A percentile compares a stretch with the other conserved stretches of the same genome.
Conservation (phyloP, 1,140 invertebrate species). For the Leptopilina boulardi region DNA sequence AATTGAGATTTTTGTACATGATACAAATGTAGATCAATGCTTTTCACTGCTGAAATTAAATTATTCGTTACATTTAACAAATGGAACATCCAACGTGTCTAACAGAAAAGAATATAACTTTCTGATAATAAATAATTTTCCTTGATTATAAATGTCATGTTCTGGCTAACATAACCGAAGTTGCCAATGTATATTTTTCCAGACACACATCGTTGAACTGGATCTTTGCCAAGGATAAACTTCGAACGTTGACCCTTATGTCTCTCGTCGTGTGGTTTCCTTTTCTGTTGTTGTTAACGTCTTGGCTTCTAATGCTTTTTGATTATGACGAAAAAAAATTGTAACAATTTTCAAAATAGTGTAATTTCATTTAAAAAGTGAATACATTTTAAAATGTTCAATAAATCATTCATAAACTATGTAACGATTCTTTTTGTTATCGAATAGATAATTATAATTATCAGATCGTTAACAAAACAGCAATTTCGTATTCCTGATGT, state of each 20-base stretch:
- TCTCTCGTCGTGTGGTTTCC: conserved; percentile 44
- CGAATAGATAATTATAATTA: too few species aligned
- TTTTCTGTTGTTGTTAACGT: conserved; percentile 43
- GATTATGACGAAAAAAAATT: conserved; percentile 32
- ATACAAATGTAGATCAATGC: neutral
- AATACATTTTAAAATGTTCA: too few species aligned
- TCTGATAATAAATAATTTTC: conserved; percentile 48
- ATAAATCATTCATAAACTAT: too few species aligned
- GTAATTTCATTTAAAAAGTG: conserved; percentile 49
- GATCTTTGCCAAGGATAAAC: conserved; percentile 60
- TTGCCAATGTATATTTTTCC: conserved; percentile 64
- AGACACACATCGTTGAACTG: conserved; percentile 59
- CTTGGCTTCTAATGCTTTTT: conserved; percentile 43
- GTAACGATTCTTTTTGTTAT: too few species aligned
- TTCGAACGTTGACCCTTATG: conserved; percentile 62
- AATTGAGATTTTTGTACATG: too few species aligned
- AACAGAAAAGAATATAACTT: conserved; percentile 40
- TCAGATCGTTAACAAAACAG: too few species aligned
- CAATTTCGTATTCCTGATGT: too few species aligned
- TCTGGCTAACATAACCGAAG: conserved; percentile 38
- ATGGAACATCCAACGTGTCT: conserved; percentile 43
- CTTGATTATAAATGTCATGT: conserved; percentile 10
- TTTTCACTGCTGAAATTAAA: conserved; percentile 32
- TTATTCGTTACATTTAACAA: conserved; percentile 47
- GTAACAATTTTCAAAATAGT: conserved; percentile 47